Base-by-base conservation (phyloP, 1,140 invertebrate genomes). In the Samia ricini region DNA sequence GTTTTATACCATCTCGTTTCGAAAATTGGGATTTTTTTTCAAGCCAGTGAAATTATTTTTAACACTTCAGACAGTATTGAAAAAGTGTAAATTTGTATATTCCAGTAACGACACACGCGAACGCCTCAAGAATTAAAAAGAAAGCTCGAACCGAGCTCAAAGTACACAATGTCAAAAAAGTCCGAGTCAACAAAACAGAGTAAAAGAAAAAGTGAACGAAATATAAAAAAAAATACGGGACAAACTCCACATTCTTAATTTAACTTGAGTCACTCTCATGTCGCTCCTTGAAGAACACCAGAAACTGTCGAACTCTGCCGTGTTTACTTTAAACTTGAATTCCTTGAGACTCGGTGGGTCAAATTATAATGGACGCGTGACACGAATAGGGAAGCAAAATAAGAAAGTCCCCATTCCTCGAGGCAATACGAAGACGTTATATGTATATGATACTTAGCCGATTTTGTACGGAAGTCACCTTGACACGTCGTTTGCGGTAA, bases 171-270 rank as follows among this genome's bases (percentile, higher is more conserved):
- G 86, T 89, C 85, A 86, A 81, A 81, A 85, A 89, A 88, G 79
- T 86, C 83, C 73, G 74, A 75, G 74, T 85, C 83, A 81, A 89
- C 85, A 89, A n/a, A 85, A 85, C 85, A 83, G 85, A 87, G 82
- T 83, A 75, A 79, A 71, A 71, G 70, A 75, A 83, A 82, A 80
- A 54, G 60, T 56, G 79, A 79, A 56, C 79, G 76, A 86, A 80
- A 81, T 72, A 72, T 48, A 56, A 60, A 58, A 58, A 80, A 81
- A 49, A 85, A 81, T 8, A 42, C 33, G 33, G 33, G 33, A 42
- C 33, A 78, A 86, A 79, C 79, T 88, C 79, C 85, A 89, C 85
- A 89, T 89, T 89, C 86, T 89, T 89, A 89, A 89, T 89, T 88
- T 89, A 89, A 89, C 86, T 89, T 89, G 85, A 89, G 81, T 86